Evolutionary conservation across 2,888 invertebrate genomes (phyloP).

Genomic region (Lamellibrachia satsuma): DNA sequence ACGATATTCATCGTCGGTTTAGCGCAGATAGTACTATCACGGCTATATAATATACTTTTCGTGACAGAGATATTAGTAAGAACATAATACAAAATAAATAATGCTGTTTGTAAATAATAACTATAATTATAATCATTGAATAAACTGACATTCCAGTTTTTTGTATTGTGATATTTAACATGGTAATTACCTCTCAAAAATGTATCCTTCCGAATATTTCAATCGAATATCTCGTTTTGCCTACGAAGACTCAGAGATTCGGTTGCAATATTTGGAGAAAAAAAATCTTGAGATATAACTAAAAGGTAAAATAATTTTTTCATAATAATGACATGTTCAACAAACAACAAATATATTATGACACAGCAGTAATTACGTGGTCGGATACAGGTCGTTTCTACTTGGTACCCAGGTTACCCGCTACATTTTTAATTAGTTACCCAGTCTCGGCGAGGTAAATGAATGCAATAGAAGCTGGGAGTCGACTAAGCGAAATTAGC

Average conservation of each 20-base stretch:
- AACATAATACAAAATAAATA: not conserved
- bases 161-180: not conserved
- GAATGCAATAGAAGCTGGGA: too few relatives aligned
- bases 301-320: not conserved
- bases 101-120: not conserved
- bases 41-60: too few relatives aligned
- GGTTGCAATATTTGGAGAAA: too few relatives aligned
- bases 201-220: not conserved
- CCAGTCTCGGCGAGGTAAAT: too few relatives aligned
- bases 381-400: not conserved
- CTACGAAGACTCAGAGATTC: not conserved
- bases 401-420: not conserved
- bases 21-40: too few relatives aligned
- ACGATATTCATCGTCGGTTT: not conserved
- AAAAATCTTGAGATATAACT: not conserved
- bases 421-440: too few relatives aligned
- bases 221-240: not conserved
- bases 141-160: not conserved
- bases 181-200: not conserved
- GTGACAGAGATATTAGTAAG: not conserved
- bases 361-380: not conserved
- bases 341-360: not conserved
- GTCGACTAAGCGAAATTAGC: too few relatives aligned
- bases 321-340: not conserved
- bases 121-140: not conserved